A percentile compares a stretch with the other conserved stretches of the same genome.
Conservation (phyloP, 2,888 invertebrate genomes). For the Lasioglossum malachurum region DNA sequence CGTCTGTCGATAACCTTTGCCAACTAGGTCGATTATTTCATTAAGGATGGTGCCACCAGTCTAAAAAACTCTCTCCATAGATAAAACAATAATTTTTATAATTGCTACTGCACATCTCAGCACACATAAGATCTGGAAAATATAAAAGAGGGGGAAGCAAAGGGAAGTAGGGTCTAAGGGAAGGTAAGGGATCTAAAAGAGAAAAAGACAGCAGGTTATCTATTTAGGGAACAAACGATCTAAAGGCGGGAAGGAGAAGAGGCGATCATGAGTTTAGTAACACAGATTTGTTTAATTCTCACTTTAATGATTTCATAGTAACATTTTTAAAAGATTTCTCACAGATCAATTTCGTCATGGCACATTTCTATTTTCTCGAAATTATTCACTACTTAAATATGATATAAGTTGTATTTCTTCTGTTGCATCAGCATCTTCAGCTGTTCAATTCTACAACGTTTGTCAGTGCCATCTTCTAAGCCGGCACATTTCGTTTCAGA, state of each 20-base stretch:
- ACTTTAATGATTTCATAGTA: not conserved
- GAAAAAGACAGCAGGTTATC: not conserved
- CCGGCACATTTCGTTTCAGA: not conserved
- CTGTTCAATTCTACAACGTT: slow-evolving; percentile 44
- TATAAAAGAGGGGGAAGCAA: not conserved
- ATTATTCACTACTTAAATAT: not conserved
- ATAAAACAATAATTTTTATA: not conserved
- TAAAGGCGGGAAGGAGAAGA: not conserved
- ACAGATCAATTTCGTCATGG: not conserved
- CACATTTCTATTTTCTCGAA: not conserved
- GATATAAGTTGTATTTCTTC: not conserved
- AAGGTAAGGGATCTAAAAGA: not conserved
- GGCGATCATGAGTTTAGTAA: not conserved
- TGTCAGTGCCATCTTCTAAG: not conserved
- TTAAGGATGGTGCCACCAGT: not conserved
- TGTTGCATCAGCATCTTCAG: slow-evolving; percentile 33
- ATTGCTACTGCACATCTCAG: not conserved
- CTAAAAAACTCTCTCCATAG: not conserved
- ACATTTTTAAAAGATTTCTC: not conserved
- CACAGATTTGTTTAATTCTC: not conserved
- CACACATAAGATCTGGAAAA: not conserved
- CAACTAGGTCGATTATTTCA: not conserved
- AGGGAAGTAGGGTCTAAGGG: not conserved
- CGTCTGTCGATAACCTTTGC: not conserved
- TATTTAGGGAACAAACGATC: not conserved